A percentile compares a stretch with the other conserved stretches of the same genome.
Conservation (phyloP, 2,797 vertebrate genomes). For the Eupleurogrammus muticus region DNA sequence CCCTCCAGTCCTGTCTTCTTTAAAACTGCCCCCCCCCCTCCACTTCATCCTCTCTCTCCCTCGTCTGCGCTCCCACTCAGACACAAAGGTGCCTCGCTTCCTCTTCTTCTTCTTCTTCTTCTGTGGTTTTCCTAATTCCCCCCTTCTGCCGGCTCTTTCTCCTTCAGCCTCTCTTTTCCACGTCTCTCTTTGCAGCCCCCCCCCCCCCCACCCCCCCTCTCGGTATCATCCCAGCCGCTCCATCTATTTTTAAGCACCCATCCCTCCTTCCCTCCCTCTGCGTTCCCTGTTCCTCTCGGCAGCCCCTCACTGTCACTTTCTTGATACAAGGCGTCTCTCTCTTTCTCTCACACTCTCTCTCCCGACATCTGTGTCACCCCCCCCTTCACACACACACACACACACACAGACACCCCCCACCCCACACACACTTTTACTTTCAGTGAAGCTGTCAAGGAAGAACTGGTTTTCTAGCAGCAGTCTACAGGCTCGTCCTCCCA, state of each 20-base stretch:
- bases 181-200: slow-evolving; percentile 48
- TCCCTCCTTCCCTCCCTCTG: slow-evolving; percentile 30
- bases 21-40: slow-evolving; percentile 41
- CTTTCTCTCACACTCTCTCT: slow-evolving; percentile 6
- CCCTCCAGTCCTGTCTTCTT: slow-evolving; percentile 53
- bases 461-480: slow-evolving; percentile 37
- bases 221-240: slow-evolving; percentile 29
- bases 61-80: slow-evolving; percentile 46
- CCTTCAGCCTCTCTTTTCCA: slow-evolving; percentile 24
- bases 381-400: neutral
- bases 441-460: slow-evolving; percentile 57
- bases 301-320: slow-evolving; percentile 60
- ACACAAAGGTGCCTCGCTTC: slow-evolving; percentile 55
- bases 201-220: slow-evolving; percentile 53
- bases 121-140: slow-evolving; percentile 66
- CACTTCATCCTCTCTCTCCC: slow-evolving; percentile 34
- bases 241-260: slow-evolving; percentile 47
- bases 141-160: slow-evolving; percentile 36
- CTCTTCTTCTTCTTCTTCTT: slow-evolving; percentile 54
- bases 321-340: slow-evolving; percentile 44
- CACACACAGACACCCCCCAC: neutral
- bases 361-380: slow-evolving; percentile 37
- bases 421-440: slow-evolving; percentile 37
- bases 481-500: slow-evolving; percentile 40
- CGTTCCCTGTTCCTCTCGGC: slow-evolving; percentile 60